Base-by-base conservation (phyloP, 2,113 vertebrate genomes). In the Caretta caretta region DNA sequence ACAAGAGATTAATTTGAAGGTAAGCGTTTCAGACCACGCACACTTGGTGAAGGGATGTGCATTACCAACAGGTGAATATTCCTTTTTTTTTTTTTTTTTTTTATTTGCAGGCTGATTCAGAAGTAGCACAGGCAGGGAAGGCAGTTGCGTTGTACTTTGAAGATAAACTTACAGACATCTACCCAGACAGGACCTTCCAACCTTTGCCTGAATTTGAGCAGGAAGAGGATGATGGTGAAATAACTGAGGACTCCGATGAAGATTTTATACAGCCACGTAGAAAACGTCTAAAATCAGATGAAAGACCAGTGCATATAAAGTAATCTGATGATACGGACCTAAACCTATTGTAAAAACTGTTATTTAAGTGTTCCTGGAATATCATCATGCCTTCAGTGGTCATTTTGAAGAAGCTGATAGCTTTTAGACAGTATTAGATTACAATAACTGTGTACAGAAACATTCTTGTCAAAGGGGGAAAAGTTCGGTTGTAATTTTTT, bases 1-100 rank as follows among this genome's bases (percentile, higher is more conserved):
- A 99, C 99, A 99, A 99, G 99, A 99, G 98, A 99, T 99, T 99
- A 99, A 99, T 99, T 99, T 99, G 97, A 99, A 99, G 99, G 99
- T 99, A 99, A 99, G 99, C 98, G 98, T 99, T 98, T 98, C 98
- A 98, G 98, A 98, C 99, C 99, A 98, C 90, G 98, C 98, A 98
- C 97, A 98, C 98, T 99, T 98, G 99, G 98, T 98, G 98, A 98
- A 99, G 98, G 98, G 98, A 98, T 99, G 97, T 98, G 98, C 98
- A 97, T 98, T 98, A 98, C 98, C 98, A 97, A 96, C 97, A 94
- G 98, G 98, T 98, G 97, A 98, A 97, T 98, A 92, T 98, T 98
- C 95, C 97, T 9, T 20, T 53, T 53, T 53, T 53, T 49, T 98
- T 42, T 42, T 42, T 93, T 99, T 96, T 98, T 98, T 98, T 98